Evolutionary conservation across 1,140 invertebrate genomes (phyloP), one percentile per base, ranked within the genome.

Genomic region (Drosophila ohnishii): DNA sequence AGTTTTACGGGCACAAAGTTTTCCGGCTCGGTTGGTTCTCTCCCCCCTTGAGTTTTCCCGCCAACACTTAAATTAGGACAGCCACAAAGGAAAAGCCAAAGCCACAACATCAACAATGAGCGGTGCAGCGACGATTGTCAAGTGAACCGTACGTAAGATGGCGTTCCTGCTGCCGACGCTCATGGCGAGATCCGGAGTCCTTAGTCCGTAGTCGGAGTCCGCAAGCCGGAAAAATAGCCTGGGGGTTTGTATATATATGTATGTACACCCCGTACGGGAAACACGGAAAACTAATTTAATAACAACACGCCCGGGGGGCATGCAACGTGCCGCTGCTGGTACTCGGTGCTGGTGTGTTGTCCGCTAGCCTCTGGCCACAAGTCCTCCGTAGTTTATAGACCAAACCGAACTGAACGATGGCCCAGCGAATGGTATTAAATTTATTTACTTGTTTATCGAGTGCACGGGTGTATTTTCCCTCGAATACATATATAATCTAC

Each of bases 281-380:
- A 65, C 80, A 83, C 75, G 64, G 32, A 58, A 85, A 86, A 81
- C 78, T 86, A 86, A 86, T 86, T 85, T 78, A 78, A 81, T 86
- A 78, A 71, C 73, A 76, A 42, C 48, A 71, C 65, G 45, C 69
- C 44, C 22, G 40, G 65, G 42, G 58, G 44, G 58, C 55, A 44
- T 50, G 64, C 64, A 60, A 61, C 60, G 69, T 39, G 58, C 58
- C 62, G n/a, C 44, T 63, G 58, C 44, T 58, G 58, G 63, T 47
- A 37, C 47, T 35, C 14, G 32, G 13, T 37, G 35, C 58, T 64
- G 25, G 48, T 30, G 71, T 53, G 16, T 51, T 66, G 70, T 63
- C 63, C 44, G 59, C 62, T 58, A 53, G 51, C 51, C 44, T 64
- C 34, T 61, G 61, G 73, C 69, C 42, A n/a, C 19, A 34, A 51